Evolutionary conservation across 1,140 invertebrate genomes (phyloP), one percentile per base, ranked within the genome.

Genomic region (Drosophila fuyamai): DNA sequence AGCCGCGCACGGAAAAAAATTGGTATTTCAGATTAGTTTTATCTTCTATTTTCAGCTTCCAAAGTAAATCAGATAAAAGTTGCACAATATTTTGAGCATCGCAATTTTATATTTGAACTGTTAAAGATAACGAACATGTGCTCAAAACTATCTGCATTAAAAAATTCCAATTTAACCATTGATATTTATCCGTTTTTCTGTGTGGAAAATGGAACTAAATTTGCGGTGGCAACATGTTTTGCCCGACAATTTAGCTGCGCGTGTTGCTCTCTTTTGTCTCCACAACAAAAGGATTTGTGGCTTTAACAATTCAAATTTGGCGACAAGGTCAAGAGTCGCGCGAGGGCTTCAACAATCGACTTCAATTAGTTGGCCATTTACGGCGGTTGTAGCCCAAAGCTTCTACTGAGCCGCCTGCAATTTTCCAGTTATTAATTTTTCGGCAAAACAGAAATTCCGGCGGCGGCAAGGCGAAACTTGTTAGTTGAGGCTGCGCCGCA

Each of bases 401-500:
- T 38, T 9, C 8, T 5, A 46, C 29, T 32, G 5, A 38, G 14
- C 40, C 40, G 10, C 27, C 47, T 75, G 70, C 75, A 88, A 86
- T 86, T 86, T 86, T 82, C 79, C 74, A 76, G 79, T 88, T 85
- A 86, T 86, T 86, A 86, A 72, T 79, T 76, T 79, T 74, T 32
- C 47, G 68, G 51, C 55, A 61, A 82, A 58, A 67, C 55, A 41
- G 50, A 51, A 57, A 60, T 59, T 41, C 23, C 18, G 56, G 16
- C 44, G 62, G 62, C 38, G 62, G 55, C 61, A 68, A 60, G 48
- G 53, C 65, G 14, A 86, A 85, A 86, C 82, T 86, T 51, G 82
- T 86, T 86, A 81, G 67, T 54, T 68, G 78, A 48, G 77, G 73
- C 77, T 59, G 59, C 16, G 43, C 59, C 60, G 70, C 82, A 88